A percentile compares a stretch with the other conserved stretches of the same genome.
phyloP scores from a whole-genome alignment of 2,888 invertebrate genomes.

The Philhelius pedissequus region DNA sequence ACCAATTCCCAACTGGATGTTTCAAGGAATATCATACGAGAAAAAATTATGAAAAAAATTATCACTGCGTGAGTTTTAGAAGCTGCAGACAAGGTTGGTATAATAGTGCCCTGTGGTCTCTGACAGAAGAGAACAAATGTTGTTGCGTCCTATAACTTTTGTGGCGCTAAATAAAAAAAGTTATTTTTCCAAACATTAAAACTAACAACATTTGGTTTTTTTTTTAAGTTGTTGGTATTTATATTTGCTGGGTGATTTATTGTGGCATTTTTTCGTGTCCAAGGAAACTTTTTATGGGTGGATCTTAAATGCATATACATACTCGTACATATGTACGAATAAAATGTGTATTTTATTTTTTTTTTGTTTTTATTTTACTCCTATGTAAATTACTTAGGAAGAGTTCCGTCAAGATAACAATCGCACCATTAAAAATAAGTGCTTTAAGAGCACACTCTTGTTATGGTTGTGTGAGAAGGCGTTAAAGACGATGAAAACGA shows the following conservation, averaged over 20 bases:
- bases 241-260: neutral
- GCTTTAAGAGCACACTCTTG: neutral
- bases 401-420: constrained; percentile 9
- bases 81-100: neutral
- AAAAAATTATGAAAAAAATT: constrained; percentile 2
- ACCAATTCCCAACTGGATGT: neutral
- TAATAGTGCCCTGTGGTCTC: neutral
- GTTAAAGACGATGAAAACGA: neutral
- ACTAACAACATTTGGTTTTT: neutral
- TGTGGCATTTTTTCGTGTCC: neutral
- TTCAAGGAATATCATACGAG: neutral
- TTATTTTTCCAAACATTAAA: constrained; percentile 4
- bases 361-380: neutral
- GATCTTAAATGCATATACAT: neutral
- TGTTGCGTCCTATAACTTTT: neutral
- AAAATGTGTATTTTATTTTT: neutral
- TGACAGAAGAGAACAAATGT: neutral
- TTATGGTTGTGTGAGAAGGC: neutral
- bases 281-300: neutral
- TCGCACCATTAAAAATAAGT: constrained; percentile 26
- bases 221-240: neutral
- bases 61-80: constrained; percentile 7
- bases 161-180: neutral
- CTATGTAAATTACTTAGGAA: constrained; percentile 28
- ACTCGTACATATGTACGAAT: neutral